These are phyloP conservation scores for Phainopepla nitens DNA, from an alignment of 2,113 vertebrate genomes.

Conservation along the genomic window DNA sequence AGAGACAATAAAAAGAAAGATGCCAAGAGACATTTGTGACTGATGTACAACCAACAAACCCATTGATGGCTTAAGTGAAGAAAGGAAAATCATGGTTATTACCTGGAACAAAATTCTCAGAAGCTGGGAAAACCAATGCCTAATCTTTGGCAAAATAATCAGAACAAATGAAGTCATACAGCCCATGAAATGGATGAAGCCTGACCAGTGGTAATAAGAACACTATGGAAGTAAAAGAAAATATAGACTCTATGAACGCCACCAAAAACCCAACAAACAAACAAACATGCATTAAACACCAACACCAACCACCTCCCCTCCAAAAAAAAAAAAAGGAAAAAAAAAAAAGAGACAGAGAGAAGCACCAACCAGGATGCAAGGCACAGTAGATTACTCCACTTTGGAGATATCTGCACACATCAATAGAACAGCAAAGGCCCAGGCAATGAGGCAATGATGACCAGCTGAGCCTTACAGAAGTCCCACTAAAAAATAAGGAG, in stretches of 20 bases:
- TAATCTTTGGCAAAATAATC: not conserved
- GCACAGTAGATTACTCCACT: not conserved
- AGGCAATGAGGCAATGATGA: not conserved
- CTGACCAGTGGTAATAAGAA: not conserved
- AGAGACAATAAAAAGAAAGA: not conserved
- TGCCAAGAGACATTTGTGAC: not conserved
- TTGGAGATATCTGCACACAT: not conserved
- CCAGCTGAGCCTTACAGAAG: not conserved
- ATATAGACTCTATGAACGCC: not conserved
- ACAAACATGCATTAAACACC: too few relatives aligned
- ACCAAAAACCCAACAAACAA: not conserved
- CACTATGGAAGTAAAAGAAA: not conserved
- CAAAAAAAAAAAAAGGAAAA: not conserved
- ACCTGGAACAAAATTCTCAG: not conserved
- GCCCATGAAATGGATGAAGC: not conserved
- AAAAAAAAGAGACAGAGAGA: not conserved
- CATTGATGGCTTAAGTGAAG: not conserved
- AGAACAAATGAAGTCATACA: not conserved
- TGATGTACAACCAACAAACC: not conserved
- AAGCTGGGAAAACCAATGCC: not conserved
- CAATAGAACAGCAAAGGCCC: not conserved
- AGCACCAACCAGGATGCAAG: not conserved
- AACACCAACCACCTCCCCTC: rapidly evolving
- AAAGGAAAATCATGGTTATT: not conserved
- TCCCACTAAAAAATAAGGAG: not conserved